phyloP scores from a whole-genome alignment of 2,888 invertebrate species.

The Aphodius granarius region DNA sequence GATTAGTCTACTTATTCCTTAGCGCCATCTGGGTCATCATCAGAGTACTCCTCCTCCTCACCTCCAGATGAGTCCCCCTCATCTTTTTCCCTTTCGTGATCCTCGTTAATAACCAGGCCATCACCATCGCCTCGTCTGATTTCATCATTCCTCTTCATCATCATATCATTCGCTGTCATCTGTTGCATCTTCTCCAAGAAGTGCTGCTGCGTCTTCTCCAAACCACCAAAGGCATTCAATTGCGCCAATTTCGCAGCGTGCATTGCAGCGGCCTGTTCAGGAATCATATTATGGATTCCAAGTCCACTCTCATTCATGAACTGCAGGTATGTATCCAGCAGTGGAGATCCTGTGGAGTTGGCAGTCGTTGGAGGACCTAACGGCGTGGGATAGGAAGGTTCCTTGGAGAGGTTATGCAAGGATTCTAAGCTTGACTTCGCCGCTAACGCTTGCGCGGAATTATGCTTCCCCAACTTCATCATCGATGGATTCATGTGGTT shows the following conservation, averaged over 20 bases:
- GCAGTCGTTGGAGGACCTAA: constrained; percentile 51
- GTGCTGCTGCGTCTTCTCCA: constrained; percentile 57
- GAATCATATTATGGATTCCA: constrained; percentile 64
- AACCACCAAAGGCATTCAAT: constrained; percentile 64
- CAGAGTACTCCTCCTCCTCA: constrained; percentile 60
- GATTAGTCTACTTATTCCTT: constrained; percentile 34
- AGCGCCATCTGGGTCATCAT: constrained; percentile 55
- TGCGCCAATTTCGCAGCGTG: constrained; percentile 80
- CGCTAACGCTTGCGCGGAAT: constrained; percentile 56
- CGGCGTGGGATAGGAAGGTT: constrained; percentile 72
- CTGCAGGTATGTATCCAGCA: constrained; percentile 86
- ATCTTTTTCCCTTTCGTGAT: constrained; percentile 50
- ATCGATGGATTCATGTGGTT: constrained; percentile 40
- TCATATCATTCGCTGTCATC: constrained; percentile 59
- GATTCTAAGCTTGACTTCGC: constrained; percentile 69
- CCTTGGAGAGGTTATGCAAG: constrained; percentile 65
- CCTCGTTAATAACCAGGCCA: constrained; percentile 58
- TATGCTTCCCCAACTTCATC: constrained; percentile 57
- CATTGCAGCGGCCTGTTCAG: constrained; percentile 72
- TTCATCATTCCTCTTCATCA: constrained; percentile 58
- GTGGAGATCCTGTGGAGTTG: constrained; percentile 70
- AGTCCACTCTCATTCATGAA: constrained; percentile 84
- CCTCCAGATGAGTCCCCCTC: constrained; percentile 58
- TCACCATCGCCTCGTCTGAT: constrained; percentile 57
- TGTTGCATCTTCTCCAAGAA: constrained; percentile 68